Evolutionary conservation across 2,888 invertebrate genomes (phyloP).

Genomic region (Drosophila atripex): DNA sequence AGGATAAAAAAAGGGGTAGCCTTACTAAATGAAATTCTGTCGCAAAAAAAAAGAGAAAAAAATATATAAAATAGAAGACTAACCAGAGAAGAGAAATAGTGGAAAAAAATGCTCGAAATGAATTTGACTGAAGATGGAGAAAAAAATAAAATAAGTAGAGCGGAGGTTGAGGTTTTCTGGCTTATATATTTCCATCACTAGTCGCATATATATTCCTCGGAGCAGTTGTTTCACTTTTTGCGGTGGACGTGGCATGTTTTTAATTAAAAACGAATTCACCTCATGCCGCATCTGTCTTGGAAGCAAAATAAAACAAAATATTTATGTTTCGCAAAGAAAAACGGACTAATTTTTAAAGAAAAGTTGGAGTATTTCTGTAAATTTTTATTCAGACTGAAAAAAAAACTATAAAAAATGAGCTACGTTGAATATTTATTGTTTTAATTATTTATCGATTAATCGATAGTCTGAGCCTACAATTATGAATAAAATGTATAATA

Average conservation of each 20-base stretch:
- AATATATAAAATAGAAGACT: slow-evolving; percentile 11
- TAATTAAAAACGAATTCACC: slow-evolving; percentile 63
- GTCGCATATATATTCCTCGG: slow-evolving; percentile 30
- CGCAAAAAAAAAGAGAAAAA: slow-evolving; percentile 19
- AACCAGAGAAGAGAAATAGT: slow-evolving; percentile 34
- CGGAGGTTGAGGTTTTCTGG: slow-evolving; percentile 23
- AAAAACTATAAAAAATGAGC: no score
- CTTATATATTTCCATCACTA: slow-evolving; percentile 7
- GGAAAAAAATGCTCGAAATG: slow-evolving; percentile 43
- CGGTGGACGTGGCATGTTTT: slow-evolving; percentile 64
- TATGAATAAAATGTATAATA: no score
- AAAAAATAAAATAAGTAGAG: background rate
- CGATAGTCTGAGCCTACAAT: no score
- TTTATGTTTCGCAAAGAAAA: no score
- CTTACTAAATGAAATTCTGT: slow-evolving; percentile 57
- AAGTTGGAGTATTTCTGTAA: no score
- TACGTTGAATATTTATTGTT: no score
- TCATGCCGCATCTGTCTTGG: slow-evolving; percentile 53
- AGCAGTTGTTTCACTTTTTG: slow-evolving; percentile 36
- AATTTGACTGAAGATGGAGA: slow-evolving; percentile 29
- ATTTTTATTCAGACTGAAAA: no score
- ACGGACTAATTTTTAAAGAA: no score
- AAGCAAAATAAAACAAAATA: slow-evolving; percentile 26
- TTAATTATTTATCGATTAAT: no score
- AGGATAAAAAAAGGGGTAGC: slow-evolving; percentile 21